phyloP scores from a whole-genome alignment of 2,797 vertebrate species.

The Gymnoscopelus microlampas region DNA sequence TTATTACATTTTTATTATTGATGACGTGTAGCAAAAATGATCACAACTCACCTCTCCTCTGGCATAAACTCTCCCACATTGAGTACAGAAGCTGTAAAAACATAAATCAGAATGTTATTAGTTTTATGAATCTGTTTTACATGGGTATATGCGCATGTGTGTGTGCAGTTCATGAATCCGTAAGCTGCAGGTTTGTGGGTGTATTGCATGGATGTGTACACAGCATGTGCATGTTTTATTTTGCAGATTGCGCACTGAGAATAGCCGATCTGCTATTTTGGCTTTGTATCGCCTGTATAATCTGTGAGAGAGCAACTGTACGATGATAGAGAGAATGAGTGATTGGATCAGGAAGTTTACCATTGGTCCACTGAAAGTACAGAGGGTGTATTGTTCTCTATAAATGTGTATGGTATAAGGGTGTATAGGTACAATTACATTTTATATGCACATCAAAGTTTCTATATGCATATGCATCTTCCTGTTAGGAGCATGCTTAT shows the following conservation, averaged over 20 bases:
- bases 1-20: background rate
- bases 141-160: background rate
- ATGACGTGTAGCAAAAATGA: background rate
- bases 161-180: background rate
- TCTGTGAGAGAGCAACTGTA: background rate
- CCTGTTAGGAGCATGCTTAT: too few species aligned
- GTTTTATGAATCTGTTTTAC: background rate
- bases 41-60: constrained; percentile 68
- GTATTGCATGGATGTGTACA: background rate
- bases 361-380: constrained; percentile 5
- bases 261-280: too few species aligned
- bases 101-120: background rate
- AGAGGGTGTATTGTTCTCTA: constrained; percentile 20
- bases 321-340: background rate
- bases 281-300: background rate
- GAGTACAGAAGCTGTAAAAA: constrained; percentile 69
- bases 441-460: too few species aligned
- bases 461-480: too few species aligned
- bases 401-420: too few species aligned
- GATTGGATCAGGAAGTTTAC: background rate
- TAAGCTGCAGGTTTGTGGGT: background rate
- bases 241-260: too few species aligned
- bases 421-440: too few species aligned
- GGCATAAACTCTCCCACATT: constrained; percentile 33
- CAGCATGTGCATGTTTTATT: background rate